Conservation (phyloP, 1,140 invertebrate genomes). For the Chrysomallon squamiferum region DNA sequence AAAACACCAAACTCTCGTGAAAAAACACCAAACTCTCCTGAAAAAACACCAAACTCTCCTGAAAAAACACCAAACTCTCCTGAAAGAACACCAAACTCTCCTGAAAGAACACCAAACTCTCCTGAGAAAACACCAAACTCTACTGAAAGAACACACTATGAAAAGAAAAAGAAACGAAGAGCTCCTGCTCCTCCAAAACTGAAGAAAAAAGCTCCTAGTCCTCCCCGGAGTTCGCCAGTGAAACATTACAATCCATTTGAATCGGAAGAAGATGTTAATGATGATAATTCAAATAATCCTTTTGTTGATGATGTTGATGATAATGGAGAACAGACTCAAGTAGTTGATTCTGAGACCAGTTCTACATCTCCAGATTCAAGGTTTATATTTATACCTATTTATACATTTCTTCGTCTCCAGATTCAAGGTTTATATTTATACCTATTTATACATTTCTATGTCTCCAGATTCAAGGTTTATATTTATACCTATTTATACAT, state of each 20-base stretch:
- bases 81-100: not conserved
- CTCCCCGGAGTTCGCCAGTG: not conserved
- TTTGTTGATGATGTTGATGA: conserved; percentile 11
- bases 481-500: too few relatives aligned
- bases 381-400: too few relatives aligned
- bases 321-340: not conserved
- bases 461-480: too few relatives aligned
- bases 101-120: not conserved
- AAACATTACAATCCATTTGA: conserved; percentile 90
- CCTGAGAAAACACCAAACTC: too few relatives aligned
- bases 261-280: conserved; percentile 86
- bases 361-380: too few relatives aligned
- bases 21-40: not conserved
- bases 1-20: too few relatives aligned
- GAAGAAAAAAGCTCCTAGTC: conserved; percentile 8
- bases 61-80: too few relatives aligned
- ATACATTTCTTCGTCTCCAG: too few relatives aligned
- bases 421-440: too few relatives aligned
- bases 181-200: conserved; percentile 22
- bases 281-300: conserved; percentile 43
- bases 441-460: too few relatives aligned
- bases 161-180: conserved; percentile 20
- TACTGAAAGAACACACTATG: conserved; percentile 10
- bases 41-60: not conserved
- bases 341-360: too few relatives aligned